These are phyloP conservation scores for Odocoileus virginianus DNA, from an alignment of 2,113 vertebrate genomes.

Conservation along the genomic window DNA sequence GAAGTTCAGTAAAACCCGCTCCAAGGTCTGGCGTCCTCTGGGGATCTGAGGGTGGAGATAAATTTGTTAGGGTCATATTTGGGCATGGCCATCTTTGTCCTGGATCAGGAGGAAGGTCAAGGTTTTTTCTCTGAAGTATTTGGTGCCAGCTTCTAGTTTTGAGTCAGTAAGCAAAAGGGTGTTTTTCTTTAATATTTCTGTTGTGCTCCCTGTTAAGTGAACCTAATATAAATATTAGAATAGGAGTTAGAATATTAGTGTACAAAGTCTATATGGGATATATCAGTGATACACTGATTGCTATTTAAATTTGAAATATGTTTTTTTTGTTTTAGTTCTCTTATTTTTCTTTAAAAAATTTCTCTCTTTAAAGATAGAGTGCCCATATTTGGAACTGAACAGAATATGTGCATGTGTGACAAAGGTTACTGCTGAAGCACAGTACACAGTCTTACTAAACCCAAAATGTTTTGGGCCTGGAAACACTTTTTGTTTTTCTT, in stretches of 20 bases:
- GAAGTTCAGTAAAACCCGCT: conserved; percentile 89
- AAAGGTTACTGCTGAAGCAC: not conserved
- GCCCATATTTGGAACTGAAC: not conserved
- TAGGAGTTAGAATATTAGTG: not conserved
- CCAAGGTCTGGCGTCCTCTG: conserved; percentile 81
- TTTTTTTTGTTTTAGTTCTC: not conserved
- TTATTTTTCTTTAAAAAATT: not conserved
- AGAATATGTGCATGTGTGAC: not conserved
- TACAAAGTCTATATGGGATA: not conserved
- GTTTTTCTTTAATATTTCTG: not conserved
- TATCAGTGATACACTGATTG: not conserved
- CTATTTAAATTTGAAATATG: not conserved
- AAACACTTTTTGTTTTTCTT: not conserved
- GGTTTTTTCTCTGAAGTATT: not conserved
- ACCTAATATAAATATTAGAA: not conserved
- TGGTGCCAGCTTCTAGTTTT: not conserved
- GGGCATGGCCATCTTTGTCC: not conserved
- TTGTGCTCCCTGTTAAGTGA: not conserved
- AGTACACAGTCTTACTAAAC: not conserved
- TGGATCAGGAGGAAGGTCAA: not conserved
- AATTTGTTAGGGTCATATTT: not conserved
- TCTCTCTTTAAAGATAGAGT: not conserved
- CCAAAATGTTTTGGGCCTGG: not conserved
- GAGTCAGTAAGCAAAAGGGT: not conserved
- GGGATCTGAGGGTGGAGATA: not conserved